Conservation (phyloP, 30 jellyfish, hydroid and myxozoan species). For the Mastigias papua region DNA sequence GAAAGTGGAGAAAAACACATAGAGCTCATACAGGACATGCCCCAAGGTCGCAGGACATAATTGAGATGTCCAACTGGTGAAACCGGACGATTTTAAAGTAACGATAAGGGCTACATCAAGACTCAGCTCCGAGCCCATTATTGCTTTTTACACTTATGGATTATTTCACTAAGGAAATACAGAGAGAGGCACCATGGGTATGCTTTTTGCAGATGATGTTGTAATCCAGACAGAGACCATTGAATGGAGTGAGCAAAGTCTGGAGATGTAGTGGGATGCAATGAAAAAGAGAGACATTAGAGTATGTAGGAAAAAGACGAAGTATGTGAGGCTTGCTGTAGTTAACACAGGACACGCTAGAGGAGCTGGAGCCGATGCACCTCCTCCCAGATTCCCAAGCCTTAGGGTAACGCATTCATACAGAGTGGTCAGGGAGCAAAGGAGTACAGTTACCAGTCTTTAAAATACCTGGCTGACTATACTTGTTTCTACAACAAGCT, state of each 20-base stretch:
- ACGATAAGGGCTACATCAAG: constrained; percentile 1
- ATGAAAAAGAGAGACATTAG: constrained; percentile 8
- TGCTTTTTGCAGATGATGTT: constrained; percentile 7
- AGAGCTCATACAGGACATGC: neutral
- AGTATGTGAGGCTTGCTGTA: neutral
- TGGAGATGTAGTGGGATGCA: constrained; percentile 11
- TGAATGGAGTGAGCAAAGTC: neutral
- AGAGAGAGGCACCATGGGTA: constrained; percentile 1
- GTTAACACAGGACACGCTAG: neutral
- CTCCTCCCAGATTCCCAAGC: too few species aligned
- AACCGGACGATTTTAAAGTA: neutral
- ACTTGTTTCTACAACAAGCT: too few species aligned
- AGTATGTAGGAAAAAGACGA: constrained; percentile 22
- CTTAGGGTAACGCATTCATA: too few species aligned
- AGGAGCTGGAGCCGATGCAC: too few species aligned
- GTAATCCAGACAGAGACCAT: neutral
- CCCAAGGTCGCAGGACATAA: neutral
- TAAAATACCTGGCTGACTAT: too few species aligned
- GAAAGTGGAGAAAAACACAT: neutral
- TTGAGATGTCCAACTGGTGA: neutral
- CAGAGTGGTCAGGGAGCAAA: too few species aligned
- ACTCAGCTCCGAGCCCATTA: constrained; percentile 9
- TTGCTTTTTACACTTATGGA: neutral
- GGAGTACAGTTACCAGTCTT: too few species aligned
- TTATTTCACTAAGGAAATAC: neutral